Conservation (phyloP, 2,797 vertebrate genomes). For the Setipinna tenuifilis region DNA sequence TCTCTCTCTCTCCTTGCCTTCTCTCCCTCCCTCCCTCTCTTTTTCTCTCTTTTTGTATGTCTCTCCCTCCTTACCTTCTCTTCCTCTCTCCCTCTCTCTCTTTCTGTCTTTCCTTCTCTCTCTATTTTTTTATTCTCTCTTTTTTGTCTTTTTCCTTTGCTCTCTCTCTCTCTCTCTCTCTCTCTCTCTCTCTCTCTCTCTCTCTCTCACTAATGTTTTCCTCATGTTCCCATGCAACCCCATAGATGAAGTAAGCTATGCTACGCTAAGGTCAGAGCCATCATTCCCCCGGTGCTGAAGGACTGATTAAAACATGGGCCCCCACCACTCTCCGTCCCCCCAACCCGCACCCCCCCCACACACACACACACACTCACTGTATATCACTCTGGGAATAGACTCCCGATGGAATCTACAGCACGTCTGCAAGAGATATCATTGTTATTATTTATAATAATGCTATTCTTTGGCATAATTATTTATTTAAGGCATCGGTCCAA, state of each 20-base stretch:
- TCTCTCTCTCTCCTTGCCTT: too few species aligned
- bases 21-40: too few species aligned
- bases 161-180: background rate
- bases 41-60: too few species aligned
- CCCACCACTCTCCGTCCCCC: too few species aligned
- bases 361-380: background rate
- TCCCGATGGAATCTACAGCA: background rate
- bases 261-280: background rate
- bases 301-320: slow-evolving; percentile 14
- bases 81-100: background rate
- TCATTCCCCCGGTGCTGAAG: background rate
- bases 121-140: background rate
- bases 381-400: background rate
- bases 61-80: background rate
- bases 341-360: too few species aligned
- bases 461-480: background rate
- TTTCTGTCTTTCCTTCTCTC: background rate
- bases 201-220: slow-evolving; percentile 19
- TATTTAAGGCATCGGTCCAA: background rate
- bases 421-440: background rate
- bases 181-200: background rate
- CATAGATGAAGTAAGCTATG: background rate
- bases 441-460: background rate
- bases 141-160: too few species aligned
- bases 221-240: slow-evolving; percentile 4